Evolutionary conservation across 2,888 invertebrate species (phyloP).

Genomic region (Adelphocoris suturalis): DNA sequence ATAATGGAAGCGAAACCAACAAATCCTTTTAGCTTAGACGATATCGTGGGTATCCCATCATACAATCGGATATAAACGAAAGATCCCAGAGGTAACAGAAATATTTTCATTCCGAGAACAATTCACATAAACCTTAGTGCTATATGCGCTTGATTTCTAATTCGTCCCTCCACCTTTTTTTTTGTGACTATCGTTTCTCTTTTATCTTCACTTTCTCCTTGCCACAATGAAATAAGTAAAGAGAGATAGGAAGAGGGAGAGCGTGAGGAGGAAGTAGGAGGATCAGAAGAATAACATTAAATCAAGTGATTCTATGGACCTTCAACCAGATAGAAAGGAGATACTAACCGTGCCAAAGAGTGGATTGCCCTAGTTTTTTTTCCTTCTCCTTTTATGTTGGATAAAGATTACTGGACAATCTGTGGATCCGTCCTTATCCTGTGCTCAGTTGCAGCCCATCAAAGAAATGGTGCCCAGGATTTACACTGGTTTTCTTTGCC

Average conservation of each 20-base stretch:
- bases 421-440: conserved; percentile 10
- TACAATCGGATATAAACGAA: too few species aligned
- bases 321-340: conserved; percentile 41
- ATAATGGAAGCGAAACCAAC: too few species aligned
- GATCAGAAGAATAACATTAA: conserved; percentile 49
- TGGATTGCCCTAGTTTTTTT: conserved; percentile 52
- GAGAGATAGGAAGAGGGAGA: background rate
- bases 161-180: background rate
- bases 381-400: background rate
- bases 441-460: conserved; percentile 31
- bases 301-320: conserved; percentile 53
- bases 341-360: conserved; percentile 43
- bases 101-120: background rate
- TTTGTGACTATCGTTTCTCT: background rate
- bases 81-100: background rate
- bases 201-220: conserved; percentile 36
- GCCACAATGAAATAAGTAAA: conserved; percentile 44
- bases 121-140: background rate
- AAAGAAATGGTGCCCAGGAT: background rate
- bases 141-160: conserved; percentile 37
- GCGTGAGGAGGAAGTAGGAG: background rate
- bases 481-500: background rate
- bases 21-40: background rate
- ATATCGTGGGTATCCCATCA: background rate
- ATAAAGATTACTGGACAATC: conserved; percentile 45